Percentiles rank a stretch among this genome's conserved stretches.
These are phyloP conservation scores for Scolopax mira DNA, from an alignment of 2,113 vertebrate genomes.

Conservation along the genomic window DNA sequence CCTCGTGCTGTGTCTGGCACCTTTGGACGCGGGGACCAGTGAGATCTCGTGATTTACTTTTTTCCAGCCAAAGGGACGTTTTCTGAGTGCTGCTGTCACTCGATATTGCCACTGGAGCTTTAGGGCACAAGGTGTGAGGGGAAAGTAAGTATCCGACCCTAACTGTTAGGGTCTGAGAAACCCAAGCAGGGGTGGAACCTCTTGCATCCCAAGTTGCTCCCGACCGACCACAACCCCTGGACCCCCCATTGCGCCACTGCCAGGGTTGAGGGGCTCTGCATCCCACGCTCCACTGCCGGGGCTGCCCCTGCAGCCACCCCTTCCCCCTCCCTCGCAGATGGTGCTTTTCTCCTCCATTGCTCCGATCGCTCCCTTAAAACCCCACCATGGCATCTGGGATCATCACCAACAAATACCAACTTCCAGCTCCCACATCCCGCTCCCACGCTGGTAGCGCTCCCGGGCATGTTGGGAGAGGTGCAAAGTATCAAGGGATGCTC, in stretches of 20 bases:
- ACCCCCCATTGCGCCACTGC: fast-evolving
- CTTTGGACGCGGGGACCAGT: fast-evolving
- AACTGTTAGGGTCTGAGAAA: not conserved
- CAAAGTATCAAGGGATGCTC: not conserved
- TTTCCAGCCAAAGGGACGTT: not conserved
- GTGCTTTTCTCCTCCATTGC: not conserved
- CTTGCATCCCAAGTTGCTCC: not conserved
- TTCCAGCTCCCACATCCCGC: not conserved
- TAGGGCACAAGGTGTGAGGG: not conserved
- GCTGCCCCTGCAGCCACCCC: not conserved
- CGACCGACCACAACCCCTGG: fast-evolving
- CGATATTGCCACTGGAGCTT: not conserved
- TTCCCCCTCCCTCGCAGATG: not conserved
- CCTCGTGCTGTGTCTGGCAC: not conserved
- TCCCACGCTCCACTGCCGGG: not conserved
- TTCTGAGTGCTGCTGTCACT: not conserved
- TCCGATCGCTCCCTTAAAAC: fast-evolving
- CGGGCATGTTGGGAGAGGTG: not conserved
- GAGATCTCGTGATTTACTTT: not conserved
- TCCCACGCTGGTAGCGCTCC: fast-evolving
- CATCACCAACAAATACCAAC: not conserved
- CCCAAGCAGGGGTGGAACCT: not conserved
- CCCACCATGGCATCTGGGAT: too few relatives aligned
- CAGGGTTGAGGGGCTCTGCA: too few relatives aligned
- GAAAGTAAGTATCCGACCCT: not conserved